These are phyloP conservation scores for Mirza zaza DNA, from an alignment of 2,113 vertebrate species.

Conservation along the genomic window DNA sequence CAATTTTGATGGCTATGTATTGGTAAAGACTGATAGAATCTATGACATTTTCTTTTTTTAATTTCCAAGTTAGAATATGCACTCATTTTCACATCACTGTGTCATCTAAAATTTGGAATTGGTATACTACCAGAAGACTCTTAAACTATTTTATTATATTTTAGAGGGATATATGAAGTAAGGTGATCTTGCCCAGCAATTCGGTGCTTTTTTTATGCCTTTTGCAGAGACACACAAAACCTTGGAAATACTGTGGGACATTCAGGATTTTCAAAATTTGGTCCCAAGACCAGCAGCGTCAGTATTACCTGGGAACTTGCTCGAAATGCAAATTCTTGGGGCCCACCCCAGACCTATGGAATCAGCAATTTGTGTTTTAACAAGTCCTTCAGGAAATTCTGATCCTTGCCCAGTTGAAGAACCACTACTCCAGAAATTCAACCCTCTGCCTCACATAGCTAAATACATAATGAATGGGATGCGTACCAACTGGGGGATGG, in stretches of 20 bases:
- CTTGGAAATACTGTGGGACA: background rate
- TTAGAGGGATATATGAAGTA: background rate
- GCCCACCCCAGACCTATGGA: background rate
- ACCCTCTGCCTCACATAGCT: background rate
- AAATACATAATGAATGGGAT: background rate
- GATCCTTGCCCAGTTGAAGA: background rate
- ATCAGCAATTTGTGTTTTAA: conserved; percentile 27
- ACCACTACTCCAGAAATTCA: background rate
- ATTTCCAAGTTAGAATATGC: background rate
- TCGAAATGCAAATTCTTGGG: conserved; percentile 34
- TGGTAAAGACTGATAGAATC: background rate
- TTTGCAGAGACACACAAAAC: background rate
- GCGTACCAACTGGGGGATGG: no score
- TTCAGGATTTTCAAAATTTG: background rate
- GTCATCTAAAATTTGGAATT: background rate
- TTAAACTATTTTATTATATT: background rate
- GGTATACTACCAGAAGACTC: background rate
- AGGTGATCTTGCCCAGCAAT: background rate
- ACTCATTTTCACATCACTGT: background rate
- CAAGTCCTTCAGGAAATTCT: background rate
- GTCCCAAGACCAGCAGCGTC: background rate
- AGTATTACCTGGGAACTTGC: conserved; percentile 2
- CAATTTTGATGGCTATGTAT: background rate
- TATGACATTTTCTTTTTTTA: background rate
- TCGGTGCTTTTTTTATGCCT: background rate